Evolutionary conservation across 92 coral and sea anemone genomes (phyloP), one percentile per base, ranked within the genome.

Genomic region (Scolanthus callimorphus): DNA sequence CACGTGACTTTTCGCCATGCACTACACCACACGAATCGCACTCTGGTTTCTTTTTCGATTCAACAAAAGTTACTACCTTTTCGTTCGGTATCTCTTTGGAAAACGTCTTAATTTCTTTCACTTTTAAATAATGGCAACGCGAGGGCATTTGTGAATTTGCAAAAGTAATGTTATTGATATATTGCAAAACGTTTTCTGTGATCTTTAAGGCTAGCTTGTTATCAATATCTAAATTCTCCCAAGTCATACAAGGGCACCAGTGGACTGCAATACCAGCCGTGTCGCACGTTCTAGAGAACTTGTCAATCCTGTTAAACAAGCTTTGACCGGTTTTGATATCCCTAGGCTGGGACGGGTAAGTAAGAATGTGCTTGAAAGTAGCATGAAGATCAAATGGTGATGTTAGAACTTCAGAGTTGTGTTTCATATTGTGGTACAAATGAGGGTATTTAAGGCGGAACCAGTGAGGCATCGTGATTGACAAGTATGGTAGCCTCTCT

Each of bases 361-460:
- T 62, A 9, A 81, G 69, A 21, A 90, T 59, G 63, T 90, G 97
- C 17, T 80, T 76, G 17, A 81, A 43, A 20, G 86, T 90, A 11
- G 90, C 97, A 52, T 90, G 81, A 3, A 88, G 78, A 57, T 90
- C 97, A 67, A 90, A 90, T 20, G 88, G 92, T 17, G 97, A 76
- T 13, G 95, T 90, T 22, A 90, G 78, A 23, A 79, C 70, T 29
- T 72, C 69, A 3, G 95, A 72, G 49, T 90, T 90, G 27, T 60
- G 65, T 0, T 72, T 56, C 25, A 90, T 66, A 45, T 74, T 67
- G 4, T 39, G 31, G 39, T 70, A 65, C 21, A 86, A 25, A 2
- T 70, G 59, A 6, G 90, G 75, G 66, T 73, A 72, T 34, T 70
- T 65, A 59, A 59, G 27, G 25, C 62, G 46, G 64, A 90, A 90